These are phyloP conservation scores for Aproaerema taeniolella DNA, from an alignment of 2,888 invertebrate species.

Conservation along the genomic window DNA sequence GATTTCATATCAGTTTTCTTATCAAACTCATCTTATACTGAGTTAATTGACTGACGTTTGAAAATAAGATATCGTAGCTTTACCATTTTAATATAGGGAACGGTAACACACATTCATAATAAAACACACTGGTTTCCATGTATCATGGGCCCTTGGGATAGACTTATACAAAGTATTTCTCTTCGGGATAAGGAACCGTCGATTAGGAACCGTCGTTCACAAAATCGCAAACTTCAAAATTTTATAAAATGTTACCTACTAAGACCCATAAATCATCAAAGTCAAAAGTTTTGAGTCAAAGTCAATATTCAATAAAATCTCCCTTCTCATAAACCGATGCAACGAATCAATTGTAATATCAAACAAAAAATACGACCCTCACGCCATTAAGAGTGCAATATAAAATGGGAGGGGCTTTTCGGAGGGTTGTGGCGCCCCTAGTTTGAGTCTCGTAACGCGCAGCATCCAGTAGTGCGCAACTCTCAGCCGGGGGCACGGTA, in stretches of 20 bases:
- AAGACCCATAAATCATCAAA: too few relatives aligned
- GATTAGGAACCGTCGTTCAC: too few relatives aligned
- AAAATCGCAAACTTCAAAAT: too few relatives aligned
- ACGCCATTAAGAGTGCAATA: constrained; percentile 47
- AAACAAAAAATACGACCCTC: constrained; percentile 50
- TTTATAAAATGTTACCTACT: too few relatives aligned
- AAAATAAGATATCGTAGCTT: background rate
- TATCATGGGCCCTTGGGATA: too few relatives aligned
- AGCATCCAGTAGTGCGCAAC: constrained; percentile 73
- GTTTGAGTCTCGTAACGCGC: constrained; percentile 45
- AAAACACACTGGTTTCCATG: too few relatives aligned
- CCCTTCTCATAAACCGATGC: too few relatives aligned
- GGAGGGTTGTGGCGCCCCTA: constrained; percentile 66
- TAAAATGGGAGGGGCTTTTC: constrained; percentile 45
- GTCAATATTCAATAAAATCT: constrained; percentile 31
- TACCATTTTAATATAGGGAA: background rate
- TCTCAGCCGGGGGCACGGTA: constrained; percentile 56
- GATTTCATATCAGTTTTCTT: background rate
- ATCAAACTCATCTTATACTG: background rate
- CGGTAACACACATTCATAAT: too few relatives aligned
- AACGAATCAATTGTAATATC: constrained; percentile 26
- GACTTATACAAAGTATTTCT: too few relatives aligned
- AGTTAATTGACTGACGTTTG: background rate
- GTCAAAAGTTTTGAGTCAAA: constrained; percentile 2
- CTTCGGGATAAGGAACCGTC: too few relatives aligned